Percentiles rank a stretch among this genome's conserved stretches.
phyloP scores from a whole-genome alignment of 2,797 vertebrate genomes.

The Sparidentex hasta region DNA sequence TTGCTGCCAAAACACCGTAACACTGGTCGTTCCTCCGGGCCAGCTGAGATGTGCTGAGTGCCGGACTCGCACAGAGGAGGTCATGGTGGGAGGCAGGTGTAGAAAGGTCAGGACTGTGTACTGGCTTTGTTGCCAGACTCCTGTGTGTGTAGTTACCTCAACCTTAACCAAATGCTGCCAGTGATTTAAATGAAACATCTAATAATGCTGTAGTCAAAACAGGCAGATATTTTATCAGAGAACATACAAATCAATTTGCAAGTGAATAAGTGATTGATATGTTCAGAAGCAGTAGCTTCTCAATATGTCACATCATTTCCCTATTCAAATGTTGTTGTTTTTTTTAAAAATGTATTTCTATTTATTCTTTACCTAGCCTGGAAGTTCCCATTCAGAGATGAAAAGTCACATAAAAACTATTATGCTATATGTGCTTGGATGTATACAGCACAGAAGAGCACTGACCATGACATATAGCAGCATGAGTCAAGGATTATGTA shows the following conservation, averaged over 20 bases:
- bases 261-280: neutral
- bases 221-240: neutral
- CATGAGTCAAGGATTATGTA: too few relatives aligned
- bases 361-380: too few relatives aligned
- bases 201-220: neutral
- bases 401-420: too few relatives aligned
- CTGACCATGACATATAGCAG: too few relatives aligned
- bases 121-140: neutral
- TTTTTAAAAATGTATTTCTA: too few relatives aligned
- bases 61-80: neutral
- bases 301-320: too few relatives aligned
- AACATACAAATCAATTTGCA: neutral
- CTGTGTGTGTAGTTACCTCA: neutral
- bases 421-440: too few relatives aligned
- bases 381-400: too few relatives aligned
- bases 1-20: constrained; percentile 9
- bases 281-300: neutral
- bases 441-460: too few relatives aligned
- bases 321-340: too few relatives aligned
- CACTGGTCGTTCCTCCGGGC: neutral
- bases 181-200: neutral
- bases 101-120: neutral
- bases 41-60: neutral
- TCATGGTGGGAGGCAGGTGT: neutral
- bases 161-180: neutral